Evolutionary conservation across 2,113 vertebrate species (phyloP).

Genomic region (Hippoglossus stenolepis): DNA sequence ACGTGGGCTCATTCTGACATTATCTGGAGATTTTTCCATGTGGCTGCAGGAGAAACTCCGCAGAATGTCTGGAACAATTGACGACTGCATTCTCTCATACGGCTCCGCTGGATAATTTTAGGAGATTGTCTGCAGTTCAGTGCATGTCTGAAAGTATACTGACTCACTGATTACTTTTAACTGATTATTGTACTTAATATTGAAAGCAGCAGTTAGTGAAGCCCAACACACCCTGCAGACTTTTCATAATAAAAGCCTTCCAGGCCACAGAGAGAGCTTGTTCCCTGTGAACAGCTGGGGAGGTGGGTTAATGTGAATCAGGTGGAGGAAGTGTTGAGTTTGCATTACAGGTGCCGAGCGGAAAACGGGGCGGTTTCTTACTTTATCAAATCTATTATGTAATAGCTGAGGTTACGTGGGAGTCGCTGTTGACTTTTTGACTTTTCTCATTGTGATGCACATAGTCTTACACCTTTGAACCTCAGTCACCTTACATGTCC

Average conservation of each 20-base stretch:
- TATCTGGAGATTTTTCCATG: too few relatives aligned
- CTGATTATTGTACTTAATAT: neutral
- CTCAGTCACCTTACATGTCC: neutral
- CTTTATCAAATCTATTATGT: neutral
- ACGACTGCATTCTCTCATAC: too few relatives aligned
- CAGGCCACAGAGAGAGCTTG: neutral
- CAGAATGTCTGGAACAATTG: too few relatives aligned
- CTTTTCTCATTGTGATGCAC: neutral
- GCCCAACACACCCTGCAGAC: neutral
- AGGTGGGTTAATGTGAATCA: neutral
- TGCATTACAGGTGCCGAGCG: neutral
- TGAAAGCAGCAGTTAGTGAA: neutral
- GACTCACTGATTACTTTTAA: neutral
- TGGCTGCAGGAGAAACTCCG: too few relatives aligned
- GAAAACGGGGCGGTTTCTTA: neutral
- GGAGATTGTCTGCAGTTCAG: too few relatives aligned
- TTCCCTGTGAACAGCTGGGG: neutral
- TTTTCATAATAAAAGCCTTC: slow-evolving; percentile 7
- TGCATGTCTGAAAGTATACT: neutral
- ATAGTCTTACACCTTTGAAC: neutral
- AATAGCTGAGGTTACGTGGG: neutral
- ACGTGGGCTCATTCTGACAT: too few relatives aligned
- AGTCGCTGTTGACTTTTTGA: neutral
- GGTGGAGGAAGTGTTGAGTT: neutral
- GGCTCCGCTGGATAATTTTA: too few relatives aligned